These are phyloP conservation scores for Morelia viridis DNA, from an alignment of 2,797 vertebrate species.

Conservation along the genomic window DNA sequence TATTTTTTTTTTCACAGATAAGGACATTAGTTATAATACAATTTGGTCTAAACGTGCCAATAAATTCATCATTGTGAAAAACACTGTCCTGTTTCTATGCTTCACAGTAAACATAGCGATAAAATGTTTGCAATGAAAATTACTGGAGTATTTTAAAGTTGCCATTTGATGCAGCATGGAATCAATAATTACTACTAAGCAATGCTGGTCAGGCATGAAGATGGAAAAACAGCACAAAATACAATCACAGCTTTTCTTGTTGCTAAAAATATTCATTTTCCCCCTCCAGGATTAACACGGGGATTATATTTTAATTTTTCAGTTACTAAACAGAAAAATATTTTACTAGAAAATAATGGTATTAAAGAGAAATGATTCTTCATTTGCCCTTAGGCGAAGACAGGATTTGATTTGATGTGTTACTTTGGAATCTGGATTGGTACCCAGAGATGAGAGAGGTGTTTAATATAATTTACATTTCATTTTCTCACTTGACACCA, in stretches of 20 bases:
- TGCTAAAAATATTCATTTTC: conserved; percentile 61
- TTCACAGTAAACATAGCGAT: conserved; percentile 54
- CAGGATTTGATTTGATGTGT: conserved; percentile 86
- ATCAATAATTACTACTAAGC: conserved; percentile 21
- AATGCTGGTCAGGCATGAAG: conserved; percentile 34
- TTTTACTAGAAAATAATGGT: conserved; percentile 79
- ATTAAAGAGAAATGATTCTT: conserved; percentile 83
- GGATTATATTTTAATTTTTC: conserved; percentile 81
- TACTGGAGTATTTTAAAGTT: conserved; percentile 52
- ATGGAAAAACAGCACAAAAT: conserved; percentile 41
- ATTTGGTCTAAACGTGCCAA: conserved; percentile 47
- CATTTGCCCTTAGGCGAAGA: conserved; percentile 76
- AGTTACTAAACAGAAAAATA: conserved; percentile 85
- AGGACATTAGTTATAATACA: conserved; percentile 48
- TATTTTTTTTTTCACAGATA: background rate
- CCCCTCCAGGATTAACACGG: conserved; percentile 76
- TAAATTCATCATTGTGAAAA: conserved; percentile 55
- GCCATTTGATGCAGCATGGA: conserved; percentile 56
- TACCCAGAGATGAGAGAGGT: conserved; percentile 83
- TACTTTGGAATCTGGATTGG: conserved; percentile 85
- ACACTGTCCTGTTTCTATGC: conserved; percentile 45
- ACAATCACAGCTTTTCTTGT: conserved; percentile 49
- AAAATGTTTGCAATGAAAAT: conserved; percentile 47
- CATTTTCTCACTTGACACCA: conserved; percentile 85
- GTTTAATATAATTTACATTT: conserved; percentile 92